A percentile compares a stretch with the other conserved stretches of the same genome.
Conservation (phyloP, 1,140 invertebrate species). For the Cylas formicarius region DNA sequence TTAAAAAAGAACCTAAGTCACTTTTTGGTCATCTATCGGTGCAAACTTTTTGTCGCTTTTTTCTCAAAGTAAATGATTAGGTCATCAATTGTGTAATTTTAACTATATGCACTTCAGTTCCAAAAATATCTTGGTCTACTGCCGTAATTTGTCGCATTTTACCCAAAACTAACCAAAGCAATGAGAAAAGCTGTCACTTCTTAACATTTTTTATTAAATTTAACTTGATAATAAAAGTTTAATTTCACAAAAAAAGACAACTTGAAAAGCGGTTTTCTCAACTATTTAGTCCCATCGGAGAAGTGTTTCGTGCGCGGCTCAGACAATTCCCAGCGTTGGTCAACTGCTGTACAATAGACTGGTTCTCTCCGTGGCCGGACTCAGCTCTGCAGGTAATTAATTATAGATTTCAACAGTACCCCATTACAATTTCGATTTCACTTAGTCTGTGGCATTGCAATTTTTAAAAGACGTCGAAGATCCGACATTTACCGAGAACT, state of each 20-base stretch:
- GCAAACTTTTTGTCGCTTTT: too few species aligned
- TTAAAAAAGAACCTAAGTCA: too few species aligned
- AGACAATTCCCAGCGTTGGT: slow-evolving; percentile 67
- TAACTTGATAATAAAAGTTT: slow-evolving; percentile 4
- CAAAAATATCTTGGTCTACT: too few species aligned
- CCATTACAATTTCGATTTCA: not conserved
- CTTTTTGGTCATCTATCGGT: too few species aligned
- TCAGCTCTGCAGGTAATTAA: slow-evolving; percentile 49
- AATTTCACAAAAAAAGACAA: too few species aligned
- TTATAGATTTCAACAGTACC: not conserved
- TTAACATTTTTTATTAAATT: slow-evolving; percentile 3
- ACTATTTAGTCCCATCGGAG: slow-evolving; percentile 57
- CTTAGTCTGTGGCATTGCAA: slow-evolving; percentile 45
- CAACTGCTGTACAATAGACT: slow-evolving; percentile 71
- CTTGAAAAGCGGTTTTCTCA: too few species aligned
- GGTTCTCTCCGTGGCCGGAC: slow-evolving; percentile 63
- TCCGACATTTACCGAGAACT: slow-evolving; percentile 44
- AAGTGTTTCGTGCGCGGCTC: slow-evolving; percentile 56
- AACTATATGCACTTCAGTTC: too few species aligned
- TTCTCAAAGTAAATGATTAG: too few species aligned
- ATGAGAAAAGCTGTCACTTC: too few species aligned
- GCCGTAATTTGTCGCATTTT: too few species aligned
- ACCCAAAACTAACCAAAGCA: too few species aligned
- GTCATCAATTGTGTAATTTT: too few species aligned
- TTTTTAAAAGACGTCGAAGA: slow-evolving; percentile 50